Evolutionary conservation across 2,113 vertebrate genomes (phyloP).

Genomic region (Megaceryle torquata): DNA sequence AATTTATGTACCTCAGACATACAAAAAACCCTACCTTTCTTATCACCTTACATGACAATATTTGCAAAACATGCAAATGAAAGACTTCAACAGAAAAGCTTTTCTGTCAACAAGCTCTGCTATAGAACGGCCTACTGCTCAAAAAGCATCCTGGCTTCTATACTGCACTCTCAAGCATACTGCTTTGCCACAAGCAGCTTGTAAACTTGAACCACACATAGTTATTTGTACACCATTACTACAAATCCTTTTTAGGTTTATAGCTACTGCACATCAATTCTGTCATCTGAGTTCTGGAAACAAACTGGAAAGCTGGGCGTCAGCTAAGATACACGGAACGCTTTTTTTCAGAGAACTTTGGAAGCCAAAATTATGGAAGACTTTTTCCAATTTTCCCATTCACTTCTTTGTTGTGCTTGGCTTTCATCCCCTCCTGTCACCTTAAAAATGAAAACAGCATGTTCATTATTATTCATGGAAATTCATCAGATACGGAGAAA

Average conservation of each 20-base stretch:
- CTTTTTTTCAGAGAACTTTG: neutral
- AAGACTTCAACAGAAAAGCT: neutral
- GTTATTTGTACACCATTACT: neutral
- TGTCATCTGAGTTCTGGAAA: neutral
- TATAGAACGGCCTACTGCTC: neutral
- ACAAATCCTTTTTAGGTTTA: neutral
- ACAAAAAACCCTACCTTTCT: neutral
- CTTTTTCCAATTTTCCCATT: constrained; percentile 53
- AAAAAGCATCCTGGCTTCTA: neutral
- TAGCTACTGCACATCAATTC: neutral
- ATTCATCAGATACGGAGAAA: neutral
- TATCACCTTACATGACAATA: neutral
- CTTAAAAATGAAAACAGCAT: constrained; percentile 58
- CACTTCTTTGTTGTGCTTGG: constrained; percentile 45
- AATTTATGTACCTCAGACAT: neutral
- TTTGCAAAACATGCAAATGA: neutral
- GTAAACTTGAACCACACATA: neutral
- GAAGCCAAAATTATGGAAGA: constrained; percentile 27
- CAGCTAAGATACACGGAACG: neutral
- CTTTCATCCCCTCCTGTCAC: constrained; percentile 24
- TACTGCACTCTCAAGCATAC: neutral
- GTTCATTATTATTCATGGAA: constrained; percentile 62
- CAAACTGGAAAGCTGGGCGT: neutral
- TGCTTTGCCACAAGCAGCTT: neutral
- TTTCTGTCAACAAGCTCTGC: neutral